Evolutionary conservation across 2,113 vertebrate species (phyloP).

Genomic region (Meles meles): DNA sequence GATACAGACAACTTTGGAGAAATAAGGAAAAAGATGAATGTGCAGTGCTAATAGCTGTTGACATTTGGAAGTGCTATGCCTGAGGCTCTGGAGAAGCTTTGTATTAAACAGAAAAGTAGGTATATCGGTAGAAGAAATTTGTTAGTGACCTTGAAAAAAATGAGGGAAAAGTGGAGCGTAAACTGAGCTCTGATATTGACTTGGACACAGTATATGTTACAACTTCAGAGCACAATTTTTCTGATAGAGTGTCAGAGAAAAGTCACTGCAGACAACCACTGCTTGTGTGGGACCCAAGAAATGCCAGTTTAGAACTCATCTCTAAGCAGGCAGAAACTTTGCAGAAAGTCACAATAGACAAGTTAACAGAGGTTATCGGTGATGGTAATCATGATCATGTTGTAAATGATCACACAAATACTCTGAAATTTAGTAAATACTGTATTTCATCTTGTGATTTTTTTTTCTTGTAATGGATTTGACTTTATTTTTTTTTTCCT

Average conservation of each 20-base stretch:
- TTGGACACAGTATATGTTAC: neutral
- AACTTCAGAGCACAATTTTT: neutral
- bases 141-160: neutral
- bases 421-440: neutral
- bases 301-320: neutral
- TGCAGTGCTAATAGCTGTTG: constrained; percentile 38
- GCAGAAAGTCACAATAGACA: neutral
- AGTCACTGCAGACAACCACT: neutral
- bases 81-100: constrained; percentile 33
- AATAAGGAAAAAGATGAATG: constrained; percentile 47
- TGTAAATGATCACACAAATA: neutral
- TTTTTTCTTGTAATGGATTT: neutral
- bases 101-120: neutral
- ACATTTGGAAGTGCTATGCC: constrained; percentile 38
- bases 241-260: neutral
- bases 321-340: neutral
- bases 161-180: neutral
- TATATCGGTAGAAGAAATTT: neutral
- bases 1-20: neutral
- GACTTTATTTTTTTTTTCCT: neutral
- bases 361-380: neutral
- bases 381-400: neutral
- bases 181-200: neutral
- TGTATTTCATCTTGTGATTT: neutral
- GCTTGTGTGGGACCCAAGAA: neutral